Evolutionary conservation across 2,888 invertebrate species (phyloP).

Genomic region (Calliopum simillimum): DNA sequence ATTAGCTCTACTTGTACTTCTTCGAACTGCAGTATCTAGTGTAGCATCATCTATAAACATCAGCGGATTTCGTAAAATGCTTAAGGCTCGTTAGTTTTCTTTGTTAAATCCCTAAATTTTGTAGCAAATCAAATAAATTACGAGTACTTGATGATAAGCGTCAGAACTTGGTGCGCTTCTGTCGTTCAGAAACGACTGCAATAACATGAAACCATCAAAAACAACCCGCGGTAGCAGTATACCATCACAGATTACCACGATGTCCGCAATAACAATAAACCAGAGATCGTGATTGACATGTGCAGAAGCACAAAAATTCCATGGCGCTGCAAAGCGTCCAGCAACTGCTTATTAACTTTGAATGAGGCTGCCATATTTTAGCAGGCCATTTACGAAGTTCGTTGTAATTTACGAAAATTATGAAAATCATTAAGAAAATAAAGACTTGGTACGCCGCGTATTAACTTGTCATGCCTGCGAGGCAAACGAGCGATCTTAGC

Average conservation of each 20-base stretch:
- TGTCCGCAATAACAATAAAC: constrained; percentile 49
- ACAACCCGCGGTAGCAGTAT: constrained; percentile 12
- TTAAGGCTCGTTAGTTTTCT: constrained; percentile 47
- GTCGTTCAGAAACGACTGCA: constrained; percentile 3
- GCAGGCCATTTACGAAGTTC: not conserved
- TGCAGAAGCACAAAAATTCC: constrained; percentile 33
- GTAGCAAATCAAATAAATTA: constrained; percentile 50
- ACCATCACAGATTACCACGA: constrained; percentile 24
- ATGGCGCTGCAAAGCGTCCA: not conserved
- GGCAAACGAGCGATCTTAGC: no score
- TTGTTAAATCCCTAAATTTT: constrained; percentile 50
- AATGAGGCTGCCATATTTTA: constrained; percentile 14
- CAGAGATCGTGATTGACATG: constrained; percentile 52
- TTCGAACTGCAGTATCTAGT: no score
- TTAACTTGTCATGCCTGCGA: no score
- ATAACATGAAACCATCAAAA: constrained; percentile 24
- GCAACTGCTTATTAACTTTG: constrained; percentile 17
- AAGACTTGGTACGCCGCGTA: not conserved
- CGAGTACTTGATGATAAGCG: constrained; percentile 32
- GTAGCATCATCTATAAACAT: no score
- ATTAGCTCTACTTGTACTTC: no score
- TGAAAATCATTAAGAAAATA: constrained; percentile 16
- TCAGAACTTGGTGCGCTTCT: no score
- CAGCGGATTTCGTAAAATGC: not conserved
- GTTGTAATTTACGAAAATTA: constrained; percentile 15